A percentile compares a stretch with the other conserved stretches of the same genome.
phyloP scores from a whole-genome alignment of 2,888 invertebrate genomes.

The Augochlorella aurata region DNA sequence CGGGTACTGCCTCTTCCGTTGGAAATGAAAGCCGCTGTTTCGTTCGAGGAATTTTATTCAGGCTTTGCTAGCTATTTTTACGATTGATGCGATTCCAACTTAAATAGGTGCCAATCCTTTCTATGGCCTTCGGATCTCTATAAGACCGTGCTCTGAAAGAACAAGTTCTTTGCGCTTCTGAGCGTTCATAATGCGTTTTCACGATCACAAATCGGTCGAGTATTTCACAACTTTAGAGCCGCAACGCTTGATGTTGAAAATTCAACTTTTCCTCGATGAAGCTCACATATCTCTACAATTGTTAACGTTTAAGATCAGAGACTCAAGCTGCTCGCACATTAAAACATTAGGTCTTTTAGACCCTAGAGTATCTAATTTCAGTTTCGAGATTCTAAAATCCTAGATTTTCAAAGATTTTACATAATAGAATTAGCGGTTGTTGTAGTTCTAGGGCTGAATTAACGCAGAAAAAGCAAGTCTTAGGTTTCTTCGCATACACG shows the following conservation, averaged over 20 bases:
- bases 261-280: too few relatives aligned
- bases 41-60: slow-evolving; percentile 1
- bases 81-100: neutral
- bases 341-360: neutral
- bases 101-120: neutral
- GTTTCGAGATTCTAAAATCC: too few relatives aligned
- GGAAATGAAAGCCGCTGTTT: neutral
- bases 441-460: too few relatives aligned
- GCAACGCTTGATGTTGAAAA: too few relatives aligned
- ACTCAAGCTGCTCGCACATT: neutral
- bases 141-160: neutral
- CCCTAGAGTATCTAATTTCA: neutral
- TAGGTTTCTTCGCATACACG: too few relatives aligned
- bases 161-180: too few relatives aligned
- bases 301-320: too few relatives aligned
- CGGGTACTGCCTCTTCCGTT: neutral
- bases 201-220: neutral
- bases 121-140: neutral
- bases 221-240: neutral
- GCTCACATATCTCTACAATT: too few relatives aligned
- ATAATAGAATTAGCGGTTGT: too few relatives aligned
- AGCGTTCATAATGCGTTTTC: too few relatives aligned
- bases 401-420: too few relatives aligned
- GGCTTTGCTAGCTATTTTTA: neutral
- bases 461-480: too few relatives aligned